These are phyloP conservation scores for pig (Sus scrofa) DNA, from an alignment of 2,113 vertebrate genomes.

Conservation along the genomic window DNA sequence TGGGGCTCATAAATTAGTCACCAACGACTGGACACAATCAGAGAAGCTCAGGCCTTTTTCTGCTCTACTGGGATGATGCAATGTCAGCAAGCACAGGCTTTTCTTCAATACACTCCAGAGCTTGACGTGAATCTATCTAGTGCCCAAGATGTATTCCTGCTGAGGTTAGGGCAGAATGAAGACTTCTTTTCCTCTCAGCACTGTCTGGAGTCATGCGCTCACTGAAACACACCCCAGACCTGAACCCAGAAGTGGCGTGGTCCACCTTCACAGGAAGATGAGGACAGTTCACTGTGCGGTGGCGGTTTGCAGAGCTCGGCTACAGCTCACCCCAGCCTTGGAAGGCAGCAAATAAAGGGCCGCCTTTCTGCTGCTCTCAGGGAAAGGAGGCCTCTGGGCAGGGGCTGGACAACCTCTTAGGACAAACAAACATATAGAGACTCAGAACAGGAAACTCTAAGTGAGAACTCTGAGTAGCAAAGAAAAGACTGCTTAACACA, in stretches of 20 bases:
- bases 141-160: not conserved
- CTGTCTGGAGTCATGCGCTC: not conserved
- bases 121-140: not conserved
- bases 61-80: constrained; percentile 25
- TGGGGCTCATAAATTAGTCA: constrained; percentile 62
- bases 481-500: not conserved
- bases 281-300: too few species aligned
- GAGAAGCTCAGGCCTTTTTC: constrained; percentile 14
- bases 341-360: not conserved
- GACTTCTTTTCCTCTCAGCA: not conserved
- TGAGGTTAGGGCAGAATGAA: not conserved
- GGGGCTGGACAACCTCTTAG: not conserved
- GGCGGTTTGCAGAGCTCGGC: not conserved
- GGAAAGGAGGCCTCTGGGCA: not conserved
- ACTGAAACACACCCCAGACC: not conserved
- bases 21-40: not conserved
- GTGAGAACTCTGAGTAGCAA: not conserved
- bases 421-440: not conserved
- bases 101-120: not conserved
- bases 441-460: not conserved
- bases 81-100: not conserved
- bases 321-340: not conserved
- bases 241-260: not conserved
- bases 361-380: not conserved
- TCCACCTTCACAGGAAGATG: not conserved